Conservation (phyloP, 2,113 vertebrate genomes). For the Onychostruthus taczanowskii region DNA sequence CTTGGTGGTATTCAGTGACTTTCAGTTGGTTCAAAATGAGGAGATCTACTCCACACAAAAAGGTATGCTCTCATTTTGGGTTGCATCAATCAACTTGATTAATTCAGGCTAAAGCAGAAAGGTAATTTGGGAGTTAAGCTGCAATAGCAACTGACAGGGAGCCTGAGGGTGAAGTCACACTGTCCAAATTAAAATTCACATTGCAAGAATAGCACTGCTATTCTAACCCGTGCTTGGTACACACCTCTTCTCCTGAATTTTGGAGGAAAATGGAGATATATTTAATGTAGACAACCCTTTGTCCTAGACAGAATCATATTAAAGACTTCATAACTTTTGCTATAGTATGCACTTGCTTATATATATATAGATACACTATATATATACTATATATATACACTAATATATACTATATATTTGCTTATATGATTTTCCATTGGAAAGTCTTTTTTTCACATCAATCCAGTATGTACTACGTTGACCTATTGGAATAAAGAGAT, state of each 20-base stretch:
- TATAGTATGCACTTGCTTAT: neutral
- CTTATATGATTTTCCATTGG: neutral
- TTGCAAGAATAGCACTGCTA: neutral
- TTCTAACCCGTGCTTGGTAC: neutral
- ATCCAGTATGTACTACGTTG: neutral
- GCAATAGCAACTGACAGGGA: neutral
- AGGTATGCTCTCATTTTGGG: neutral
- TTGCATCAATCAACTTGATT: neutral
- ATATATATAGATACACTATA: neutral
- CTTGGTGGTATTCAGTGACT: neutral
- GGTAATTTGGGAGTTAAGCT: neutral
- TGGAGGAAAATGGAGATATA: neutral
- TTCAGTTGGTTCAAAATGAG: neutral
- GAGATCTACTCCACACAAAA: neutral
- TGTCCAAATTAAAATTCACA: constrained; percentile 12
- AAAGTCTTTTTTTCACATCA: neutral
- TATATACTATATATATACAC: neutral
- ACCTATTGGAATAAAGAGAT: neutral
- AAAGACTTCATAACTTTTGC: neutral
- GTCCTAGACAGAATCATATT: neutral
- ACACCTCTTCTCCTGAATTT: neutral
- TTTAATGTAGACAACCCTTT: neutral
- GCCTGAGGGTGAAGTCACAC: neutral
- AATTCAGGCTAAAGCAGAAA: neutral
- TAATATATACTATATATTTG: neutral